These are phyloP conservation scores for Percina caprodes DNA, from an alignment of 2,113 vertebrate species.

Conservation along the genomic window DNA sequence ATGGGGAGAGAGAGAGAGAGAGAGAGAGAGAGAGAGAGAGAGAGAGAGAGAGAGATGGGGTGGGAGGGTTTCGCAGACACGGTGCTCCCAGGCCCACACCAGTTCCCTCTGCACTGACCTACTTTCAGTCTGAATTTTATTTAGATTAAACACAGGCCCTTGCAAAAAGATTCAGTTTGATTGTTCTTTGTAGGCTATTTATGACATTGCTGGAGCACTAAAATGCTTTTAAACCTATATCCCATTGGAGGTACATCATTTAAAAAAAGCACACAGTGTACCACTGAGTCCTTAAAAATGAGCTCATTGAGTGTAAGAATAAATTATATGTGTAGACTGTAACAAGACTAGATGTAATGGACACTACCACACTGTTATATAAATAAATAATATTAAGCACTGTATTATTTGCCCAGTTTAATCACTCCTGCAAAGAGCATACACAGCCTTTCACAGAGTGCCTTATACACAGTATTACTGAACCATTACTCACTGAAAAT, in stretches of 20 bases:
- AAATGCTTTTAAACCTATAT: constrained; percentile 54
- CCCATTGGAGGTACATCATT: constrained; percentile 59
- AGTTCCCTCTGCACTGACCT: constrained; percentile 83
- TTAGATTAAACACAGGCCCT: constrained; percentile 78
- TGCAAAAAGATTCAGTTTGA: constrained; percentile 74
- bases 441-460: background rate
- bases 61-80: constrained; percentile 74
- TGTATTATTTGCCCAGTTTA: constrained; percentile 15
- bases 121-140: constrained; percentile 82
- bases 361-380: background rate
- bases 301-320: constrained; percentile 34
- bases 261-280: constrained; percentile 48
- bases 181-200: constrained; percentile 79
- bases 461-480: constrained; percentile 17
- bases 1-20: constrained; percentile 30
- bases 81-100: constrained; percentile 80
- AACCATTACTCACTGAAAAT: constrained; percentile 22
- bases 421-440: constrained; percentile 7
- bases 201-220: constrained; percentile 68
- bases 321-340: constrained; percentile 14
- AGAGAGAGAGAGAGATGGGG: constrained; percentile 52
- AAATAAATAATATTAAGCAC: background rate
- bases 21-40: constrained; percentile 32
- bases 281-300: background rate
- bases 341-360: constrained; percentile 25